phyloP scores from a whole-genome alignment of 1,140 invertebrate species.

The Contarinia nasturtii region DNA sequence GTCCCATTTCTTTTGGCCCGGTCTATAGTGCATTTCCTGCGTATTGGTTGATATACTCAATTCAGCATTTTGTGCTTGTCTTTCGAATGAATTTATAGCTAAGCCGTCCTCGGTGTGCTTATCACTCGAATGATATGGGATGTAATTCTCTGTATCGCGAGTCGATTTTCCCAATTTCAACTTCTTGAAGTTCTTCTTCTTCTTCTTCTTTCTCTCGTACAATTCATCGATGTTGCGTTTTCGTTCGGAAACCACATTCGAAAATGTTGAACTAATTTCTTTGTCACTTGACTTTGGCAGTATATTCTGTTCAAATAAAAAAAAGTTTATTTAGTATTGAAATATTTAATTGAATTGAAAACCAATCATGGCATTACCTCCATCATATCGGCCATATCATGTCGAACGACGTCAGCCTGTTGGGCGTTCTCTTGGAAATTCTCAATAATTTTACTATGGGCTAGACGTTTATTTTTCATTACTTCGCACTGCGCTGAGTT shows the following conservation, averaged over 20 bases:
- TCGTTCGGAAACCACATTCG: conserved; percentile 33
- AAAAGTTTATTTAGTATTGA: too few species aligned
- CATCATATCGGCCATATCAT: not conserved
- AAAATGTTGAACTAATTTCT: conserved; percentile 14
- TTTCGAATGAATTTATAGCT: conserved; percentile 53
- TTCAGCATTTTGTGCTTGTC: conserved; percentile 47
- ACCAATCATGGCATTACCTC: too few species aligned
- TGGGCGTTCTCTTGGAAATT: conserved; percentile 21
- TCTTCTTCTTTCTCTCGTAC: conserved; percentile 28
- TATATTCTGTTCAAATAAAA: not conserved
- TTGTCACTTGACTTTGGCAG: not conserved
- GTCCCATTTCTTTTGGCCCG: conserved; percentile 59
- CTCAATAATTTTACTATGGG: conserved; percentile 40
- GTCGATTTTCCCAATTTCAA: conserved; percentile 32
- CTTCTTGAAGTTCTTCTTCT: conserved; percentile 26
- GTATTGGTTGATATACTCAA: conserved; percentile 69
- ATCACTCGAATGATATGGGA: conserved; percentile 71
- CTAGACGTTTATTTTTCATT: conserved; percentile 50
- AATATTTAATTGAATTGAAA: not conserved
- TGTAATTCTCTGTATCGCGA: conserved; percentile 59
- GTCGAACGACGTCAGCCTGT: conserved; percentile 9
- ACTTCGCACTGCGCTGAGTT: conserved; percentile 49
- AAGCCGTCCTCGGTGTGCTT: conserved; percentile 80
- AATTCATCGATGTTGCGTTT: conserved; percentile 32
- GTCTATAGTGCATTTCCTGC: conserved; percentile 34